Evolutionary conservation across 2,113 vertebrate species (phyloP).

Genomic region (Myiagra hebetior): DNA sequence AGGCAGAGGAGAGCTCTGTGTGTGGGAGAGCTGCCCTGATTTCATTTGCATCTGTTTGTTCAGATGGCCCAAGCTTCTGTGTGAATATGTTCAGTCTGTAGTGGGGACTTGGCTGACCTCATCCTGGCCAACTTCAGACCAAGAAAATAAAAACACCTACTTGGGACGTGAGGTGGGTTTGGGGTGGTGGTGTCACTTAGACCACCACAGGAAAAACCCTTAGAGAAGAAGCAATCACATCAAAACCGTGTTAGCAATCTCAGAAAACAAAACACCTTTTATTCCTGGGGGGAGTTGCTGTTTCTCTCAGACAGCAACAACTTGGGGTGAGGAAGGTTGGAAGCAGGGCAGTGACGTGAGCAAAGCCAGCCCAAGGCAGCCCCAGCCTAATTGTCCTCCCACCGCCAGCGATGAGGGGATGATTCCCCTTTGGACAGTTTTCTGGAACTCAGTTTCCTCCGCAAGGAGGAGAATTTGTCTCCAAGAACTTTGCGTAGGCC

Average conservation of each 20-base stretch:
- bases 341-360: not conserved
- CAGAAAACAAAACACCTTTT: constrained; percentile 45
- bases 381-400: constrained; percentile 49
- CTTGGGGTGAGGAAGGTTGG: not conserved
- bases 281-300: constrained; percentile 13
- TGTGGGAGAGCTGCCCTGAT: not conserved
- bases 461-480: constrained; percentile 69
- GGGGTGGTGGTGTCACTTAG: not conserved
- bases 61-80: not conserved
- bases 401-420: constrained; percentile 23
- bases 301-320: not conserved
- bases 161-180: not conserved
- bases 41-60: not conserved
- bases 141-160: not conserved
- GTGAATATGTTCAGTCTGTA: not conserved
- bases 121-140: not conserved
- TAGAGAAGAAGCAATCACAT: not conserved
- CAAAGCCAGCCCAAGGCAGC: not conserved
- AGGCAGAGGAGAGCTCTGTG: not conserved
- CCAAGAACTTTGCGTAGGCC: constrained; percentile 68
- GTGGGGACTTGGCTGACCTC: not conserved
- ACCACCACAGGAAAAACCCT: not conserved
- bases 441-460: constrained; percentile 65
- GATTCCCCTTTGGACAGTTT: constrained; percentile 53
- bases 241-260: not conserved